Evolutionary conservation across 2,888 invertebrate species (phyloP).

Genomic region (Dolomedes plantarius): DNA sequence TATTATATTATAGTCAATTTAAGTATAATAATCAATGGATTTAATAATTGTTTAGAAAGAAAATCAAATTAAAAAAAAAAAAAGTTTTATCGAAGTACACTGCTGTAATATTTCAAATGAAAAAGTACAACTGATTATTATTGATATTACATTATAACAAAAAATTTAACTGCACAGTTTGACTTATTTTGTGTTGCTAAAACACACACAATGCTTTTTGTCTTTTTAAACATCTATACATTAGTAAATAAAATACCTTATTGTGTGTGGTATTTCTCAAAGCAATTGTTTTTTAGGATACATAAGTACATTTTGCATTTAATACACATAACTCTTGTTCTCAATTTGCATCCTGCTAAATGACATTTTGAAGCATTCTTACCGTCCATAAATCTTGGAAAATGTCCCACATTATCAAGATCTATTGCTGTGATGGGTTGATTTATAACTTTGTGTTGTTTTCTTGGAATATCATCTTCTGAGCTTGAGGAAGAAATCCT

Average conservation of each 20-base stretch:
- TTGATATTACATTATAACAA: no score
- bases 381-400: background rate
- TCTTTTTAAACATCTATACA: background rate
- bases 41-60: no score
- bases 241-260: no score
- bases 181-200: background rate
- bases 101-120: no score
- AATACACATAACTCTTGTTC: background rate
- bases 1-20: no score
- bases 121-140: no score
- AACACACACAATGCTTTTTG: background rate
- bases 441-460: background rate
- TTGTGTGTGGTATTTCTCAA: background rate
- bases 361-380: background rate
- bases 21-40: no score
- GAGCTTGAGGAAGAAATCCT: background rate
- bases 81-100: no score
- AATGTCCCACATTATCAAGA: background rate
- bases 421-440: no score
- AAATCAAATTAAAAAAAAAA: no score
- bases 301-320: background rate
- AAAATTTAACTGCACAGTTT: background rate
- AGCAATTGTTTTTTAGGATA: conserved; percentile 7
- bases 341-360: background rate
- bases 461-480: background rate